Conservation (phyloP, 2,113 vertebrate genomes). For the Hippocampus zosterae region DNA sequence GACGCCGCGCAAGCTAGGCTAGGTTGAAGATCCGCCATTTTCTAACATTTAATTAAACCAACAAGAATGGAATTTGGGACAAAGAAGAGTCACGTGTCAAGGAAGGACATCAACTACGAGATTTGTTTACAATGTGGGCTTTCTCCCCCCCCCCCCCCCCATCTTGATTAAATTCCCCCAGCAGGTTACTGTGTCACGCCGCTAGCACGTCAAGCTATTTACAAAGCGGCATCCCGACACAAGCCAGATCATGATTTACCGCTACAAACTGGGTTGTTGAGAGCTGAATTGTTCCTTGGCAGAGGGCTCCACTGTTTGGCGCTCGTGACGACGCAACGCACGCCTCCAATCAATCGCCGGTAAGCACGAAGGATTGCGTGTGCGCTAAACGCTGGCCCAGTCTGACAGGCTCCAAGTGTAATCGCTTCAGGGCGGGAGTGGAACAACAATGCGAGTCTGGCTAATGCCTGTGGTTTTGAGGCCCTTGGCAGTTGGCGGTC, state of each 20-base stretch:
- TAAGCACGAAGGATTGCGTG: constrained; percentile 23
- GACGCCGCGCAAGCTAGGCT: too few relatives aligned
- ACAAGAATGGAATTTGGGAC: too few relatives aligned
- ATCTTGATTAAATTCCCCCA: neutral
- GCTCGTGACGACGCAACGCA: neutral
- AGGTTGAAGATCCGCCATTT: too few relatives aligned
- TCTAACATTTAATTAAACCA: too few relatives aligned
- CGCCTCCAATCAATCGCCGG: neutral
- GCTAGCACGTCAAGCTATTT: neutral
- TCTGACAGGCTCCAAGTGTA: constrained; percentile 83
- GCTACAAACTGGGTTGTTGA: neutral
- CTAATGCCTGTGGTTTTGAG: constrained; percentile 81
- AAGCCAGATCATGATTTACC: neutral
- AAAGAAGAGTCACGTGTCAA: too few relatives aligned
- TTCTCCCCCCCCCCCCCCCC: too few relatives aligned
- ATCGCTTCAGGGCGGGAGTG: constrained; percentile 76
- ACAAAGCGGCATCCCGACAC: neutral
- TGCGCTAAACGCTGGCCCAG: constrained; percentile 71
- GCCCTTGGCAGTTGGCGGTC: constrained; percentile 75
- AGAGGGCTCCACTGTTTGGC: too few relatives aligned
- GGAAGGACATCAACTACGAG: too few relatives aligned
- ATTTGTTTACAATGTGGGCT: too few relatives aligned
- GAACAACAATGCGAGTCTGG: constrained; percentile 79
- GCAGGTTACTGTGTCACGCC: neutral
- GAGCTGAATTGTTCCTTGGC: neutral